Evolutionary conservation across 1,140 invertebrate genomes (phyloP).

Genomic region (Galleria mellonella): DNA sequence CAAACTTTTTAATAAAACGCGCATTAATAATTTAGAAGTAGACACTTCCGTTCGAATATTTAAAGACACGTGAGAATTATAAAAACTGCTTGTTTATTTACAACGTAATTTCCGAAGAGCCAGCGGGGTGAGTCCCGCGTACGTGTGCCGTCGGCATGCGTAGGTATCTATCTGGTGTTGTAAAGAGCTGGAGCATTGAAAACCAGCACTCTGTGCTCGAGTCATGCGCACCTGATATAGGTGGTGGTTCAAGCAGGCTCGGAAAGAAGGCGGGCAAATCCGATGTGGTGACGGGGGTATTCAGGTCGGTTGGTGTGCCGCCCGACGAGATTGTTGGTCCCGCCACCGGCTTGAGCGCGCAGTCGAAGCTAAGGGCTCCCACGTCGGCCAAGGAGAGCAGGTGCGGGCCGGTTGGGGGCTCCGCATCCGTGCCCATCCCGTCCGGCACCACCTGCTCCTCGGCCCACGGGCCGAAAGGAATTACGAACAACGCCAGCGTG

Average conservation of each 20-base stretch:
- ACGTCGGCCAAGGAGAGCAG: slow-evolving; percentile 64
- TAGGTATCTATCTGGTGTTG: no score
- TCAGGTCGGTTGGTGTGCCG: slow-evolving; percentile 66
- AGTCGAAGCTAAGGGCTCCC: slow-evolving; percentile 59
- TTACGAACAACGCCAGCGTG: slow-evolving; percentile 70
- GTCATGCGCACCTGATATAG: slow-evolving; percentile 84
- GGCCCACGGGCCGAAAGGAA: slow-evolving; percentile 70
- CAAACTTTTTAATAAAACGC: no score
- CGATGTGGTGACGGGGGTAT: slow-evolving; percentile 62
- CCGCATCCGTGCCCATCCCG: slow-evolving; percentile 62
- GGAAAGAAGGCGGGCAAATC: slow-evolving; percentile 69
- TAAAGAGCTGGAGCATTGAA: background rate
- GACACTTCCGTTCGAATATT: background rate
- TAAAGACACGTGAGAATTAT: slow-evolving; percentile 16
- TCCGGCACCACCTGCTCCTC: slow-evolving; percentile 74
- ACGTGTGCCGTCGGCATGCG: slow-evolving; percentile 25
- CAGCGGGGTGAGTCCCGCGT: slow-evolving; percentile 35
- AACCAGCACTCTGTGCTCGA: background rate
- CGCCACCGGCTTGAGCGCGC: slow-evolving; percentile 77
- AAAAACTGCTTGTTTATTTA: slow-evolving; percentile 53
- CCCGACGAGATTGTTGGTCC: slow-evolving; percentile 79
- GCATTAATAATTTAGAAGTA: no score
- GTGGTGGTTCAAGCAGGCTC: slow-evolving; percentile 85
- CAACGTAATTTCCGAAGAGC: slow-evolving; percentile 44
- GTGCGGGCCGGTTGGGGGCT: slow-evolving; percentile 57